phyloP scores from a whole-genome alignment of 2,113 vertebrate species.

The Macheiramphus alcinus region DNA sequence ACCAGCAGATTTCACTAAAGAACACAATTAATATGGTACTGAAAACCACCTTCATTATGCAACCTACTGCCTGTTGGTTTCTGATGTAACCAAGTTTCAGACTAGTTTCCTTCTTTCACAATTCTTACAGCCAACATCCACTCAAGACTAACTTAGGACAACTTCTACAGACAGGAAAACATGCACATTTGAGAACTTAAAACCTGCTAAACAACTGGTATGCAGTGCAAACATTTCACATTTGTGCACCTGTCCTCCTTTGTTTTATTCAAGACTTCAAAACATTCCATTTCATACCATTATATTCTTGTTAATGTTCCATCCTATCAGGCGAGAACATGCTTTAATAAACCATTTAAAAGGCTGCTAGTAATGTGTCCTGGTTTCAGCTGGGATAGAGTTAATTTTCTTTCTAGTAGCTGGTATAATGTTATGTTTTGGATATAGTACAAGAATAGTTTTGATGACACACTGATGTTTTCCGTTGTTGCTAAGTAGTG shows the following conservation, averaged over 20 bases:
- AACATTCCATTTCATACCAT: conserved; percentile 24
- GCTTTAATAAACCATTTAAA: conserved; percentile 39
- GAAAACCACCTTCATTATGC: neutral
- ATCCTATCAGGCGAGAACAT: neutral
- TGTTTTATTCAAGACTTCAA: neutral
- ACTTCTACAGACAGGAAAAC: neutral
- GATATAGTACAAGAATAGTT: no score
- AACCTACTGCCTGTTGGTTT: neutral
- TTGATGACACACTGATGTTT: no score
- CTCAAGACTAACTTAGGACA: conserved; percentile 25
- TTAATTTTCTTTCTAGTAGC: no score
- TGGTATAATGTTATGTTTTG: no score
- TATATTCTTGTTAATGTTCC: neutral
- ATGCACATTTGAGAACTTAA: neutral
- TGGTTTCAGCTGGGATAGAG: no score
- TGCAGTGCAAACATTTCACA: neutral
- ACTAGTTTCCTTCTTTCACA: neutral
- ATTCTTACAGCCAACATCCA: neutral
- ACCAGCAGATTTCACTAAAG: neutral
- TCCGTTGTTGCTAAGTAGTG: no score
- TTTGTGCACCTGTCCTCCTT: conserved; percentile 9
- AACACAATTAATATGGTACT: neutral
- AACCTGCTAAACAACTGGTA: conserved; percentile 33
- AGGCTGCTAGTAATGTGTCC: neutral
- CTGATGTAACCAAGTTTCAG: neutral